These are phyloP conservation scores for Pterois miles DNA, from an alignment of 2,797 vertebrate species.

Conservation along the genomic window DNA sequence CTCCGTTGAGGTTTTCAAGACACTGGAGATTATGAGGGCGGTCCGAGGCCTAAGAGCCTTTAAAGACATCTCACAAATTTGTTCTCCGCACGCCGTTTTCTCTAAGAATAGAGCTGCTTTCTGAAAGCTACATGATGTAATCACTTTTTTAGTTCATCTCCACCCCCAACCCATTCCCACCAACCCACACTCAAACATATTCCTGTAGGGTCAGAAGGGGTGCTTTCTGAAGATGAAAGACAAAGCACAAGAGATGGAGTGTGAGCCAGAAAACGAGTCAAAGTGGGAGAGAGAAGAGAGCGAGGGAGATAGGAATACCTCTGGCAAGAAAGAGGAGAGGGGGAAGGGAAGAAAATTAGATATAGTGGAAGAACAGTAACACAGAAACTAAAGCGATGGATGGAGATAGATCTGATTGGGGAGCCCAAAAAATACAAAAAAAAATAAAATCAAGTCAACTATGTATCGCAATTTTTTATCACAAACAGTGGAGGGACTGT, in stretches of 20 bases:
- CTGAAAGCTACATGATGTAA: slow-evolving; percentile 68
- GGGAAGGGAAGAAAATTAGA: slow-evolving; percentile 27
- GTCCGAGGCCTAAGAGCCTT: slow-evolving; percentile 41
- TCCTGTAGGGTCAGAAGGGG: slow-evolving; percentile 63
- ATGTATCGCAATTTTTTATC: no score
- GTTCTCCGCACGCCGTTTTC: slow-evolving; percentile 25
- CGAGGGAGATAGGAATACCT: slow-evolving; percentile 47
- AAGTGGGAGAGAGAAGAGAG: slow-evolving; percentile 34
- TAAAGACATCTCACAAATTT: slow-evolving; percentile 48
- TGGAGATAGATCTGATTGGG: neutral
- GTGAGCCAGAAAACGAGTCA: slow-evolving; percentile 40
- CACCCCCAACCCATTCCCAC: slow-evolving; percentile 56
- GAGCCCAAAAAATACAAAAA: neutral
- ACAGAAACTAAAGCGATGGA: slow-evolving; percentile 14
- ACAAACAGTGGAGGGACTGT: no score
- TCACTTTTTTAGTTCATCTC: slow-evolving; percentile 50
- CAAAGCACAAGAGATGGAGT: slow-evolving; percentile 35
- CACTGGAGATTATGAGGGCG: slow-evolving; percentile 29
- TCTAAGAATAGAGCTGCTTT: slow-evolving; percentile 58
- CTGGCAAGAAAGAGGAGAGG: slow-evolving; percentile 28
- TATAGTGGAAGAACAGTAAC: slow-evolving; percentile 1
- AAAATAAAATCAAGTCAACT: no score
- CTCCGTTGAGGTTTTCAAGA: slow-evolving; percentile 27
- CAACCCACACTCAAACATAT: slow-evolving; percentile 64
- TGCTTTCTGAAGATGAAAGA: slow-evolving; percentile 66